Conservation (phyloP, 1,140 invertebrate species). For the Drosophila mojavensis region DNA sequence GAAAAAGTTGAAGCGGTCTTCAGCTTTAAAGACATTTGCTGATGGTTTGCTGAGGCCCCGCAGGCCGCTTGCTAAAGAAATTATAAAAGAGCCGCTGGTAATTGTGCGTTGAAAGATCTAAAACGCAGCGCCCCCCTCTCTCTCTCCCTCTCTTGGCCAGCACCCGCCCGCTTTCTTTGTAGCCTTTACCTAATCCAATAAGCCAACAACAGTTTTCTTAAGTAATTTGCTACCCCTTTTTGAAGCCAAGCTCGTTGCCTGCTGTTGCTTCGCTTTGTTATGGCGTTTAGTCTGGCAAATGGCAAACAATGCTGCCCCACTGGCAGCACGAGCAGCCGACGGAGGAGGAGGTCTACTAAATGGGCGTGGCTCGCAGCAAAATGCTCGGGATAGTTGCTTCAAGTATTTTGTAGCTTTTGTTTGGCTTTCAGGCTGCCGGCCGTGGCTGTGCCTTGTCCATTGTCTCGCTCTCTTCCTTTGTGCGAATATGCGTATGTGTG, state of each 20-base stretch:
- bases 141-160: neutral
- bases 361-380: slow-evolving; percentile 16
- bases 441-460: slow-evolving; percentile 6
- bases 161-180: neutral
- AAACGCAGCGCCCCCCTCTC: slow-evolving; percentile 31
- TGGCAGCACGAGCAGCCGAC: slow-evolving; percentile 5
- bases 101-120: slow-evolving; percentile 72
- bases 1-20: slow-evolving; percentile 14
- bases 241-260: neutral
- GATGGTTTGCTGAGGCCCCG: slow-evolving; percentile 18
- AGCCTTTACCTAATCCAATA: slow-evolving; percentile 71
- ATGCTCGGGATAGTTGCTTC: slow-evolving; percentile 70
- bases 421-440: slow-evolving; percentile 57
- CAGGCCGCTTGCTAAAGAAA: slow-evolving; percentile 47
- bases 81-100: slow-evolving; percentile 80
- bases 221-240: slow-evolving; percentile 74
- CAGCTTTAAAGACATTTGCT: slow-evolving; percentile 31
- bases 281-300: slow-evolving; percentile 77
- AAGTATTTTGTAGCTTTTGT: slow-evolving; percentile 80
- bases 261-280: slow-evolving; percentile 61
- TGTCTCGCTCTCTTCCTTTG: neutral
- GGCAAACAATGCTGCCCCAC: slow-evolving; percentile 66
- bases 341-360: neutral
- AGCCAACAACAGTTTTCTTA: slow-evolving; percentile 80
- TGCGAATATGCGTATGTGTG: neutral